A percentile compares a stretch with the other conserved stretches of the same genome.
Conservation (phyloP, 2,113 vertebrate genomes). For the Chroicocephalus ridibundus region DNA sequence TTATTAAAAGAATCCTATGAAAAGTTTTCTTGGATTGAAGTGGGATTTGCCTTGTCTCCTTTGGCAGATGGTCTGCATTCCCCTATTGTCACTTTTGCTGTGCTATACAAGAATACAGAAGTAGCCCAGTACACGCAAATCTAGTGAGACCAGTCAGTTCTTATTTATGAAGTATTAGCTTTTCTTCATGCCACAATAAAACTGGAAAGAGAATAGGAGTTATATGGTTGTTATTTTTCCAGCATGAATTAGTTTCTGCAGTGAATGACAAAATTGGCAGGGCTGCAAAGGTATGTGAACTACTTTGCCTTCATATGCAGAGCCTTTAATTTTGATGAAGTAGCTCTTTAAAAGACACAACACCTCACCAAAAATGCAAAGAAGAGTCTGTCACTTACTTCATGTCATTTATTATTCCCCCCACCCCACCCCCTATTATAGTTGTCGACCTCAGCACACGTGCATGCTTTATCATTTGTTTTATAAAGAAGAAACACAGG, state of each 20-base stretch:
- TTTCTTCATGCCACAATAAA: neutral
- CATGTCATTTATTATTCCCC: neutral
- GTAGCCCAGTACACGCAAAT: neutral
- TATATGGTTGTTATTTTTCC: neutral
- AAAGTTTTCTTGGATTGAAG: neutral
- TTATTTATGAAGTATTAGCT: neutral
- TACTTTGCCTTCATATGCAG: neutral
- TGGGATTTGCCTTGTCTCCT: neutral
- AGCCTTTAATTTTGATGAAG: neutral
- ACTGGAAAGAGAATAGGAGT: neutral
- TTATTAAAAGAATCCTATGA: neutral
- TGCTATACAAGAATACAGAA: neutral
- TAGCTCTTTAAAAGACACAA: neutral
- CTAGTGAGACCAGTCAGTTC: neutral
- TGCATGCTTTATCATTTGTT: neutral
- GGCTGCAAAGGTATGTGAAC: neutral
- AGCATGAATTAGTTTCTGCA: neutral
- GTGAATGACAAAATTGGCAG: neutral
- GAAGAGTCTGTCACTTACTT: neutral
- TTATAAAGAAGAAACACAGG: neutral
- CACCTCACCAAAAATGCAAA: neutral
- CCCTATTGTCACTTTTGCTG: neutral
- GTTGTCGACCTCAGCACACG: neutral
- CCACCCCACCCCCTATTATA: neutral
- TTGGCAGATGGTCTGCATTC: neutral